These are phyloP conservation scores for Pollenia angustigena DNA, from an alignment of 2,888 invertebrate species.

Conservation along the genomic window DNA sequence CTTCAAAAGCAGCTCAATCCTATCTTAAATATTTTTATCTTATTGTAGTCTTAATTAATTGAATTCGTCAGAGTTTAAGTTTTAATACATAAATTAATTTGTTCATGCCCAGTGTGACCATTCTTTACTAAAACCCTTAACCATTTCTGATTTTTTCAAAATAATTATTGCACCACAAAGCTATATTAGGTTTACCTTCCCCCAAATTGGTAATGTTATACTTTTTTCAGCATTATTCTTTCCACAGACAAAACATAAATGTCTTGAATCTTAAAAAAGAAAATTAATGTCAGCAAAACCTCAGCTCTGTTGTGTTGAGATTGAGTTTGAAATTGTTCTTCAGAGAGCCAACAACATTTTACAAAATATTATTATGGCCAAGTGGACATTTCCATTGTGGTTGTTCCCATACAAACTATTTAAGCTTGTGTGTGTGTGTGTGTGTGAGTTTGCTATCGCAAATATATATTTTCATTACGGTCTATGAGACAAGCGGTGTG, in stretches of 20 bases:
- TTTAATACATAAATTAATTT: no score
- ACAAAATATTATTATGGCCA: constrained; percentile 67
- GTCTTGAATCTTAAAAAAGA: constrained; percentile 56
- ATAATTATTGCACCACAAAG: no score
- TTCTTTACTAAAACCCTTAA: neutral
- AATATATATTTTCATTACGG: constrained; percentile 38
- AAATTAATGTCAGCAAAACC: constrained; percentile 70
- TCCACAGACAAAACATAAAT: constrained; percentile 51
- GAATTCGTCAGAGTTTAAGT: no score
- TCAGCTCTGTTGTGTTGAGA: constrained; percentile 57
- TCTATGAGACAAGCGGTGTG: constrained; percentile 14
- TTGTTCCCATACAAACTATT: constrained; percentile 21
- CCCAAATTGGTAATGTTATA: no score
- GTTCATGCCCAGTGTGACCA: no score
- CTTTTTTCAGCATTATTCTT: neutral
- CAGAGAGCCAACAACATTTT: constrained; percentile 61
- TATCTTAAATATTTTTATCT: no score
- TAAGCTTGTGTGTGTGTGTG: neutral
- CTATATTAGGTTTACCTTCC: no score
- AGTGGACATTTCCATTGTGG: constrained; percentile 66
- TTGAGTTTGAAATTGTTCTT: constrained; percentile 69
- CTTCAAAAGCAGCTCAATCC: no score
- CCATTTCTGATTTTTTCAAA: neutral
- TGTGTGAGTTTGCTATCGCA: constrained; percentile 6
- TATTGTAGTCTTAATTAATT: no score